Conservation (phyloP, 2,888 invertebrate genomes). For the Ctena decussata region DNA sequence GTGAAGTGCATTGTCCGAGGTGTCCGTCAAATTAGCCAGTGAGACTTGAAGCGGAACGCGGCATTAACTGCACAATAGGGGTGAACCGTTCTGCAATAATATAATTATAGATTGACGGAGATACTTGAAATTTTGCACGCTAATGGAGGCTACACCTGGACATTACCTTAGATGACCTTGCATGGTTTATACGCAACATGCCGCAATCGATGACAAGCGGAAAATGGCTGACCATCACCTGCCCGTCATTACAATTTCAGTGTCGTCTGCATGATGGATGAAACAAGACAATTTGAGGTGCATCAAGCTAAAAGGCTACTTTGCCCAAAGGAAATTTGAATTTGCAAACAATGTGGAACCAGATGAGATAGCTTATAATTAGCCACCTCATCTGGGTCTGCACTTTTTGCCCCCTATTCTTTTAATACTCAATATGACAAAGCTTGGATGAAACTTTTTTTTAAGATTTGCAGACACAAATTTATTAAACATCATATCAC, state of each 20-base stretch:
- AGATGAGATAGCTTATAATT: background rate
- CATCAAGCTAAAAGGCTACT: no score
- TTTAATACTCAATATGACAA: no score
- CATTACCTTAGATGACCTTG: background rate
- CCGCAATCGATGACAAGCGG: background rate
- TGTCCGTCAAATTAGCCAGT: conserved; percentile 6
- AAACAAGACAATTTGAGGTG: no score
- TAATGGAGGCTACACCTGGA: conserved; percentile 4
- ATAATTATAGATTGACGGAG: conserved; percentile 7
- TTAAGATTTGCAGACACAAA: no score
- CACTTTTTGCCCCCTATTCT: no score
- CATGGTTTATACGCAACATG: conserved; percentile 12
- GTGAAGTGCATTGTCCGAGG: conserved; percentile 9
- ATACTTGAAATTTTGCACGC: conserved; percentile 16
- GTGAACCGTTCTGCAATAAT: background rate
- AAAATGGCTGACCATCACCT: conserved; percentile 8
- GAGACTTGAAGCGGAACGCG: conserved; percentile 1
- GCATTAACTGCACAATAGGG: conserved; percentile 5
- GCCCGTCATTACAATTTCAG: conserved; percentile 4
- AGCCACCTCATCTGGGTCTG: background rate
- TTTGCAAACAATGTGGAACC: background rate
- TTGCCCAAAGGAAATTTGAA: no score
- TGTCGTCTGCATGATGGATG: background rate
- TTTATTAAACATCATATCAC: no score
- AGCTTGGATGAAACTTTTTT: no score